These are phyloP conservation scores for Cantharis rustica DNA, from an alignment of 2,888 invertebrate genomes.

Conservation along the genomic window DNA sequence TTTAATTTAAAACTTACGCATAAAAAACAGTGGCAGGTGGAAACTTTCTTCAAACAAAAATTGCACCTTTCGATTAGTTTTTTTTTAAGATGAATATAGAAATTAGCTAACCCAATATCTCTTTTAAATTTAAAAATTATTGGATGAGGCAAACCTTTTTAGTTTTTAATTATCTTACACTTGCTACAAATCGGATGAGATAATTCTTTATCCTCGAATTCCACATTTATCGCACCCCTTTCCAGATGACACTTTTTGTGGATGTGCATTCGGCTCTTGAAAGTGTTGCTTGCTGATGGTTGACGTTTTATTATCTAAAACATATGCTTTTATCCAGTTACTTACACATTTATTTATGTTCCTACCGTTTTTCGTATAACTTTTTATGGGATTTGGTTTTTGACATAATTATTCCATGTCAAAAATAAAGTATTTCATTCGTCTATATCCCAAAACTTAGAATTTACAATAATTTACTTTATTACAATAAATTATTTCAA, in stretches of 20 bases:
- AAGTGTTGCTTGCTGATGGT: not conserved
- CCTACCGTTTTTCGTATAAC: not conserved
- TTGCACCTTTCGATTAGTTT: not conserved
- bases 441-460: too few relatives aligned
- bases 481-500: too few relatives aligned
- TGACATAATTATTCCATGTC: not conserved
- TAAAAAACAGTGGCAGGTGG: not conserved
- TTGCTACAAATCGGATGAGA: not conserved
- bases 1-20: not conserved
- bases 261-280: not conserved
- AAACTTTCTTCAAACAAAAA: not conserved
- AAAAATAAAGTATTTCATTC: not conserved
- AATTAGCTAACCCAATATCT: not conserved
- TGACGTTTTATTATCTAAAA: not conserved
- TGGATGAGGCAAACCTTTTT: not conserved
- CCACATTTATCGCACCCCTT: not conserved
- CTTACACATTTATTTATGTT: not conserved
- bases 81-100: not conserved
- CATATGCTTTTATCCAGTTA: not conserved
- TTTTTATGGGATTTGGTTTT: not conserved
- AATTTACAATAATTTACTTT: too few relatives aligned
- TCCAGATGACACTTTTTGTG: not conserved
- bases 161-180: not conserved
- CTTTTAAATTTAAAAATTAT: not conserved
- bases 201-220: not conserved